A percentile compares a stretch with the other conserved stretches of the same genome.
Conservation (phyloP, 2,797 vertebrate species). For the Eleutherodactylus coqui region DNA sequence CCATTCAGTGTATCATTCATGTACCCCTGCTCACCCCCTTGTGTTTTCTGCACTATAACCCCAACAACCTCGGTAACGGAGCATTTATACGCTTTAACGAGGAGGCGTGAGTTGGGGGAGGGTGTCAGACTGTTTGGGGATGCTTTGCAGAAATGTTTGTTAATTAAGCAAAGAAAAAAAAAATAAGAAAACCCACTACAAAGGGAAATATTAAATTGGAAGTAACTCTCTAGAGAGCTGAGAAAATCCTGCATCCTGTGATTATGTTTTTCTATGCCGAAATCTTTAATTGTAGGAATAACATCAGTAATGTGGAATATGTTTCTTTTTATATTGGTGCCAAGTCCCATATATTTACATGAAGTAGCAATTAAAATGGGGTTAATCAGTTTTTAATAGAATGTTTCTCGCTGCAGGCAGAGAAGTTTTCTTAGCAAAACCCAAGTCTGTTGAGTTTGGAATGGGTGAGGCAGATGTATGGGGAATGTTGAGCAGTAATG, state of each 20-base stretch:
- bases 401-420: slow-evolving; percentile 16
- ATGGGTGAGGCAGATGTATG: background rate
- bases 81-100: background rate
- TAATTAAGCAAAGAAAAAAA: slow-evolving; percentile 21
- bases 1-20: too few species aligned
- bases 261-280: slow-evolving; percentile 30
- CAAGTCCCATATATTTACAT: slow-evolving; percentile 44
- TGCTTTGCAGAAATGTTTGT: slow-evolving; percentile 27
- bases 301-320: slow-evolving; percentile 26
- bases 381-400: slow-evolving; percentile 50
- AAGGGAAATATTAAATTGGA: slow-evolving; percentile 45
- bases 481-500: background rate
- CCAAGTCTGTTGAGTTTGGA: background rate
- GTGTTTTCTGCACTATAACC: background rate
- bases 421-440: slow-evolving; percentile 8
- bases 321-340: slow-evolving; percentile 35
- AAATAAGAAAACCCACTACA: slow-evolving; percentile 14
- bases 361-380: slow-evolving; percentile 48
- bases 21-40: too few species aligned
- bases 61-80: background rate
- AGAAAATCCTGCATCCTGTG: slow-evolving; percentile 36
- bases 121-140: background rate
- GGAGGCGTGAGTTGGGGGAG: slow-evolving; percentile 11
- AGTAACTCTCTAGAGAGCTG: slow-evolving; percentile 18
- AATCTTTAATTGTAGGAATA: slow-evolving; percentile 45